A percentile compares a stretch with the other conserved stretches of the same genome.
These are phyloP conservation scores for Archips crataeganus DNA, from an alignment of 2,888 invertebrate species.

Conservation along the genomic window DNA sequence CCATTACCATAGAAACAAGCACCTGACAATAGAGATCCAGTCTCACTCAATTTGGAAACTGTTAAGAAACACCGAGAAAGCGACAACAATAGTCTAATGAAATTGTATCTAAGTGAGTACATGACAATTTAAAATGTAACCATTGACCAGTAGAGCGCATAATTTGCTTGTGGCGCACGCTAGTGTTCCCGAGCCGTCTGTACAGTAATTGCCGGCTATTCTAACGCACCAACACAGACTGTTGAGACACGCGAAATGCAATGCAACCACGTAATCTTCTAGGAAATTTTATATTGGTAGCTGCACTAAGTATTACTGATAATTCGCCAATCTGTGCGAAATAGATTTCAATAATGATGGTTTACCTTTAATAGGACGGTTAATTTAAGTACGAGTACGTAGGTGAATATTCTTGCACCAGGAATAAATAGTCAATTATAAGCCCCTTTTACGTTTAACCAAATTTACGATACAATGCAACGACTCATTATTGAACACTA, in stretches of 20 bases:
- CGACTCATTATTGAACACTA: too few species aligned
- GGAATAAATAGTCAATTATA: neutral
- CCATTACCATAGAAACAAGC: constrained; percentile 26
- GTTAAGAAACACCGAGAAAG: constrained; percentile 48
- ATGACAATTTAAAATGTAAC: constrained; percentile 35
- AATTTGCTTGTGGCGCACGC: constrained; percentile 29
- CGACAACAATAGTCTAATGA: constrained; percentile 41
- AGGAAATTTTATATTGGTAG: neutral
- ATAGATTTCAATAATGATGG: neutral
- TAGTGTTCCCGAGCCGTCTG: constrained; percentile 11
- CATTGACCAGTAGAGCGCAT: constrained; percentile 37
- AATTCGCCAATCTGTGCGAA: neutral
- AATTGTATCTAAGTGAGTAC: constrained; percentile 25
- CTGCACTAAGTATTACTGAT: neutral
- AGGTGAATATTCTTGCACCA: too few species aligned
- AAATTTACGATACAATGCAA: too few species aligned
- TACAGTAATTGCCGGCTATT: constrained; percentile 16
- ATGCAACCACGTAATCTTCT: neutral
- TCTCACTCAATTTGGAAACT: constrained; percentile 52
- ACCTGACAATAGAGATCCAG: constrained; percentile 48
- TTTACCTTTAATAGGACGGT: too few species aligned
- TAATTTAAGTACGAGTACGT: too few species aligned
- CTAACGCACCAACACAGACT: constrained; percentile 12
- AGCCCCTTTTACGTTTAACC: neutral
- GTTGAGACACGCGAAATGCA: constrained; percentile 22